phyloP scores from a whole-genome alignment of 2,888 invertebrate genomes.

The Microctonus hyperodae region DNA sequence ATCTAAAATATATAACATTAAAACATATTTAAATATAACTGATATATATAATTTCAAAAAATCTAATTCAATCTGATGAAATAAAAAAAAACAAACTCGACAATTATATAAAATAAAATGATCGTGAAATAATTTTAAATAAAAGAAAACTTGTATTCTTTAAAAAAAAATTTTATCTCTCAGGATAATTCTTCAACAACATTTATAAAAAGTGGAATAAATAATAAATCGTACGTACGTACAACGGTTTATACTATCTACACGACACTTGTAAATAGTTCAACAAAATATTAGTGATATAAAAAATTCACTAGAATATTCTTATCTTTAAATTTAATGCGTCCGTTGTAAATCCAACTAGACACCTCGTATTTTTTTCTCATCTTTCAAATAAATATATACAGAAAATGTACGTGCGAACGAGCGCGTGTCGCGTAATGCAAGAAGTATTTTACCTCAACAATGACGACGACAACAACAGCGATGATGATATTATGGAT shows the following conservation, averaged over 20 bases:
- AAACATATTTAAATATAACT: too few relatives aligned
- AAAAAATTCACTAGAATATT: neutral
- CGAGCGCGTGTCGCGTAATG: constrained; percentile 24
- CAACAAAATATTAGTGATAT: constrained; percentile 37
- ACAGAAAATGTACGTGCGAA: constrained; percentile 19
- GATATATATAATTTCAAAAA: neutral
- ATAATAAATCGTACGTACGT: neutral
- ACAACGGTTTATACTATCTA: neutral
- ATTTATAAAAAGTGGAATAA: neutral
- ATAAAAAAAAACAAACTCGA: neutral
- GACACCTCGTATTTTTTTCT: constrained; percentile 20
- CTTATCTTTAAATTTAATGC: constrained; percentile 2
- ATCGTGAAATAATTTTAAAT: neutral
- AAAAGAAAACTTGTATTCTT: neutral
- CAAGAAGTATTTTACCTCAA: constrained; percentile 25
- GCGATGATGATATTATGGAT: constrained; percentile 12
- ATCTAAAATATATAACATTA: constrained; percentile 2
- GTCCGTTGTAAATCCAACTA: constrained; percentile 20
- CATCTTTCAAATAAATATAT: constrained; percentile 5
- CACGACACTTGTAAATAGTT: neutral
- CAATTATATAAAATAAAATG: neutral
- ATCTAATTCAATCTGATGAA: neutral
- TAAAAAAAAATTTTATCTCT: neutral
- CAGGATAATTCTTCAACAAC: neutral
- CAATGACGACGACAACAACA: too few relatives aligned